These are phyloP conservation scores for Agrotis puta DNA, from an alignment of 2,888 invertebrate genomes.

Conservation along the genomic window DNA sequence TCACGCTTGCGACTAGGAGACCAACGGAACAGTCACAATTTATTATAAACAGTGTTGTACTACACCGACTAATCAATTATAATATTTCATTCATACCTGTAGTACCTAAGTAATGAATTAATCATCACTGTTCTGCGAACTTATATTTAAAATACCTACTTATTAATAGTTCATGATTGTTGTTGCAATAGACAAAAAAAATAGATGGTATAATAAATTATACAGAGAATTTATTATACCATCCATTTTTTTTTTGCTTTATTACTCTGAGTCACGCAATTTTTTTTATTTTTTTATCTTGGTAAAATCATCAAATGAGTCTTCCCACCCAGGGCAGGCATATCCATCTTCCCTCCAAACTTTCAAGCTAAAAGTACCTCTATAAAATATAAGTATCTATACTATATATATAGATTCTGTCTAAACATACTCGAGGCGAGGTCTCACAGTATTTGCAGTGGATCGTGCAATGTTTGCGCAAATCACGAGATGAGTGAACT, in stretches of 20 bases:
- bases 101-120: slow-evolving; percentile 11
- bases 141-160: neutral
- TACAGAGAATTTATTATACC: too few relatives aligned
- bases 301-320: too few relatives aligned
- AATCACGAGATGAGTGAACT: slow-evolving; percentile 40
- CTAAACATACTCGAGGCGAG: slow-evolving; percentile 20
- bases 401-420: neutral
- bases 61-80: neutral
- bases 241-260: neutral
- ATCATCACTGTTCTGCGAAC: neutral
- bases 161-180: too few relatives aligned
- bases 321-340: too few relatives aligned
- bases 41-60: neutral
- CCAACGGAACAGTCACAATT: too few relatives aligned
- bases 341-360: neutral
- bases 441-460: slow-evolving; percentile 32
- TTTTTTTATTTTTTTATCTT: too few relatives aligned
- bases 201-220: too few relatives aligned
- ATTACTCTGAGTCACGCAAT: neutral
- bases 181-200: too few relatives aligned
- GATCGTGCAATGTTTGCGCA: slow-evolving; percentile 45
- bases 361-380: neutral
- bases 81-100: neutral
- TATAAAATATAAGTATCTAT: neutral
- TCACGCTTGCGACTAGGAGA: too few relatives aligned